Percentiles rank a stretch among this genome's conserved stretches.
phyloP scores from a whole-genome alignment of 2,113 vertebrate genomes.

The Sinocyclocheilus anophthalmus region DNA sequence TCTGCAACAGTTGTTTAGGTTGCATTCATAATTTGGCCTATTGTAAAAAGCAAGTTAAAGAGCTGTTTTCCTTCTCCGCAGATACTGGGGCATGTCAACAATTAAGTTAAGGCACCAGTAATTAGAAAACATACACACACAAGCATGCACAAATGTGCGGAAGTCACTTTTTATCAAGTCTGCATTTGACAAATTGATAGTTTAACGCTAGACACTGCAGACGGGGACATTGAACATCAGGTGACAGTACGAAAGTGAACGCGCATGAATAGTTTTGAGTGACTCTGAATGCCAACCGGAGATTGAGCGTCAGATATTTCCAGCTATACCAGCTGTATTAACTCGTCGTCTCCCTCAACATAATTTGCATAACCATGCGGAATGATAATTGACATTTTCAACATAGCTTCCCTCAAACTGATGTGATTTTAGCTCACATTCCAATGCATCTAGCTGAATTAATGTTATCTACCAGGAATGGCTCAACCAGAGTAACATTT shows the following conservation, averaged over 20 bases:
- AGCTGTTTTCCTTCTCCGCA: not conserved
- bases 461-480: constrained; percentile 64
- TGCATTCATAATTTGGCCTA: not conserved
- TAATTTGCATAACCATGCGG: constrained; percentile 36
- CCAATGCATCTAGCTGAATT: constrained; percentile 63
- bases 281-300: constrained; percentile 35
- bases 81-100: not conserved
- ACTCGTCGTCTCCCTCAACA: constrained; percentile 20
- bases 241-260: not conserved
- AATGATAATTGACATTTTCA: constrained; percentile 60
- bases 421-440: constrained; percentile 61
- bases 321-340: constrained; percentile 40
- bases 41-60: not conserved
- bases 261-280: constrained; percentile 36
- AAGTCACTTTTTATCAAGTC: constrained; percentile 7
- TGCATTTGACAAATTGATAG: constrained; percentile 11
- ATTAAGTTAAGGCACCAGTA: not conserved
- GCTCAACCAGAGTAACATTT: constrained; percentile 70
- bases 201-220: not conserved
- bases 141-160: not conserved
- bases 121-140: not conserved
- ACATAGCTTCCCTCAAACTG: constrained; percentile 55
- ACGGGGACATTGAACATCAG: constrained; percentile 23
- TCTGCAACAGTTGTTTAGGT: constrained; percentile 3
- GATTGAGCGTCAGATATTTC: constrained; percentile 30